Evolutionary conservation across 2,797 vertebrate genomes (phyloP), one percentile per base, ranked within the genome.

Genomic region (Arctocebus calabarensis): DNA sequence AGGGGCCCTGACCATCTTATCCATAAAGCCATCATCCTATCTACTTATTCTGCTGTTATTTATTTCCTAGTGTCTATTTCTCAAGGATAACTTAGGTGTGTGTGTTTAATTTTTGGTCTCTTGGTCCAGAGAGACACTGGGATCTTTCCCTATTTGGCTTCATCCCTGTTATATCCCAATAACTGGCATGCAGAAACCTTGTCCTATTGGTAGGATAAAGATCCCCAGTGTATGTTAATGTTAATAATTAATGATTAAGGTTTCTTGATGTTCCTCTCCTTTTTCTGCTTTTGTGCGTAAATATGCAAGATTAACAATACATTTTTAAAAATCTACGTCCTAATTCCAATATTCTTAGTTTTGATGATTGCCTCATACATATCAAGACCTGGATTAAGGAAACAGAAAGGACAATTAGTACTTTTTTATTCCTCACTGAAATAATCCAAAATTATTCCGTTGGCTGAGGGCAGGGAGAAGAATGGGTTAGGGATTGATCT

Each of bases 331-430:
- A 73, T 14, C 5, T 25, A 5, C 37, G 19, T 90, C 43, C 37
- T 88, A 48, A 79, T 78, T 94, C 19, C 89, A 87, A 43, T 77
- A 43, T 45, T 78, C 37, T 82, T 86, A n/a, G 23, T 78, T 82
- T 92, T 62, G 6, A 34, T 68, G 84, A 23, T 66, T 85, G 45
- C 10, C n/a, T 52, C 86, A 57, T 64, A 70, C 22, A 71, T 90
- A 83, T 91, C 48, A 88, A 83, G 70, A 90, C 6, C 8, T 81
- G 4, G 6, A 88, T 70, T 78, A 78, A 84, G 43, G 12, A 91
- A 81, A 23, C 62, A 74, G 57, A 94, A 94, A 40, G 20, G 37
- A 85, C 12, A 88, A 4, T 77, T 25, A 40, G 32, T 37, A 66
- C 27, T 59, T 64, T 87, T 27, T 68, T 84, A 29, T 90, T 7